Evolutionary conservation across 1,140 invertebrate genomes (phyloP).

Genomic region (Bathynomus jamesi): DNA sequence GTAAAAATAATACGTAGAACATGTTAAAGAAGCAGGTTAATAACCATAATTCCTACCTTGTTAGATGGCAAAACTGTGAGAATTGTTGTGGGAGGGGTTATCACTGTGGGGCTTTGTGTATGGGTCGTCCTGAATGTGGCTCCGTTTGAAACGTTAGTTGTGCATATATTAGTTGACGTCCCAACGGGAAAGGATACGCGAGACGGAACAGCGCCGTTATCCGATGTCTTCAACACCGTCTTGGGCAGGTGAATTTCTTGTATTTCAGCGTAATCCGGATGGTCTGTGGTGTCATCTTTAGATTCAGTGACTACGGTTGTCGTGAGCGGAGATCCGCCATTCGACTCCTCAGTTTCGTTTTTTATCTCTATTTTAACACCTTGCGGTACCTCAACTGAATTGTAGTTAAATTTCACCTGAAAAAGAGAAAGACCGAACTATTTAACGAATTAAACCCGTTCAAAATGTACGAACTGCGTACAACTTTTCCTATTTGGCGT

Average conservation of each 20-base stretch:
- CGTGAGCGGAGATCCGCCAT: not conserved
- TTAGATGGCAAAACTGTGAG: slow-evolving; percentile 45
- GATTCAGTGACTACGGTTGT: not conserved
- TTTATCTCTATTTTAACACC: not conserved
- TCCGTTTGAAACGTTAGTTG: slow-evolving; percentile 41
- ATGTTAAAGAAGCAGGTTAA: too few relatives aligned
- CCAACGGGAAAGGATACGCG: not conserved
- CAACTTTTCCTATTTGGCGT: not conserved
- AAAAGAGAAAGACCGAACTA: not conserved
- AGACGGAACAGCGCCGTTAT: not conserved
- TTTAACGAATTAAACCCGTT: not conserved
- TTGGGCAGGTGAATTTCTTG: not conserved
- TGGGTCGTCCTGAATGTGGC: slow-evolving; percentile 38
- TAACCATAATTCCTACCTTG: too few relatives aligned
- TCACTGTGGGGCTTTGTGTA: slow-evolving; percentile 19
- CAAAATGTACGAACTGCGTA: not conserved
- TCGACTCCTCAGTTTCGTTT: not conserved
- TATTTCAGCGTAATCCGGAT: not conserved
- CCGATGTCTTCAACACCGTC: too few relatives aligned
- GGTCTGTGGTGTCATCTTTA: not conserved
- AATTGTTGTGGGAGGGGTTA: slow-evolving; percentile 37
- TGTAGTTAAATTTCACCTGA: not conserved
- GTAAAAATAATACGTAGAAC: too few relatives aligned
- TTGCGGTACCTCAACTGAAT: not conserved
- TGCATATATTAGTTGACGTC: not conserved